Evolutionary conservation across 2,113 vertebrate species (phyloP).

Genomic region (Chloropsis hardwickii): DNA sequence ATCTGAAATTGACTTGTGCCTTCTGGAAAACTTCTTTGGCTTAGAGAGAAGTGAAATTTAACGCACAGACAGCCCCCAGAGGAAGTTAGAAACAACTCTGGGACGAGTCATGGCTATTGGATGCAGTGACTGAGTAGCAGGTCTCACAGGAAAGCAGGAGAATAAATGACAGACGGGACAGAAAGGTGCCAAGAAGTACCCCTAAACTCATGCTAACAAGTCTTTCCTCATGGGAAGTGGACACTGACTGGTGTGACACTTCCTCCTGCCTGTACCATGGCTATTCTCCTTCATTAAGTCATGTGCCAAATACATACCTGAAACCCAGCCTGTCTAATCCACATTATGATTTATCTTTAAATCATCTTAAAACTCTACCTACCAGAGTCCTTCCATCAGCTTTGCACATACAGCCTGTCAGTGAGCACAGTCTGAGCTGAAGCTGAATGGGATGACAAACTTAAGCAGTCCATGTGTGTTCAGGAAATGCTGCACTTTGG

Average conservation of each 20-base stretch:
- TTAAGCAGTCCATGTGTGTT: neutral
- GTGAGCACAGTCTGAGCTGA: neutral
- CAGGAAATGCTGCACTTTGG: neutral
- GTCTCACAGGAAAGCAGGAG: neutral
- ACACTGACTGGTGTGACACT: neutral
- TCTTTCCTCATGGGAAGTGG: neutral
- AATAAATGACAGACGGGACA: neutral
- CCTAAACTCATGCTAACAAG: neutral
- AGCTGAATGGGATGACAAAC: neutral
- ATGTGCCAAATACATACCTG: rapidly evolving
- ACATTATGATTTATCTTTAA: neutral
- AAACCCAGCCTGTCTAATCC: neutral
- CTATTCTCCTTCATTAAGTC: neutral
- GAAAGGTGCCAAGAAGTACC: neutral
- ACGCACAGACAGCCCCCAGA: neutral
- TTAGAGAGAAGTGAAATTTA: neutral
- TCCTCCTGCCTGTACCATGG: neutral
- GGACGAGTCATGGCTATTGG: neutral
- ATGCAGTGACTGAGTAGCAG: neutral
- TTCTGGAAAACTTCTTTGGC: neutral
- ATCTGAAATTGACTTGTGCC: neutral
- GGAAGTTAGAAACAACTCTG: neutral
- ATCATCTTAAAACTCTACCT: neutral
- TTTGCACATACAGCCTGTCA: neutral
- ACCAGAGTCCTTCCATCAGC: neutral